Evolutionary conservation across 1,140 invertebrate species (phyloP).

Genomic region (Pseudobourletiella spinata): DNA sequence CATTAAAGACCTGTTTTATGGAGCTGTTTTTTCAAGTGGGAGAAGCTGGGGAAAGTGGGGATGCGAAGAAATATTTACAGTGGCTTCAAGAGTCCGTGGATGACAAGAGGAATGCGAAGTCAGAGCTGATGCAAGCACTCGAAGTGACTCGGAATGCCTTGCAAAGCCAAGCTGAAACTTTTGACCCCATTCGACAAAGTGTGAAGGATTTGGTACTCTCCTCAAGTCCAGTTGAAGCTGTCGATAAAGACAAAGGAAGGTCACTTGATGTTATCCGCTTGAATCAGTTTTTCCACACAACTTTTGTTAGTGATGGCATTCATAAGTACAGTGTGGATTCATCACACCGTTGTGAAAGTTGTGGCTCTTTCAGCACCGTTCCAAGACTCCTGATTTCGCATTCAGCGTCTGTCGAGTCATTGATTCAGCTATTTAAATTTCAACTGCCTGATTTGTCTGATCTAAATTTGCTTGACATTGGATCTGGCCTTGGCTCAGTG

Average conservation of each 20-base stretch:
- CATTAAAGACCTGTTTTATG: neutral
- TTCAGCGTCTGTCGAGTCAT: conserved; percentile 2
- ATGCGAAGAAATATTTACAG: neutral
- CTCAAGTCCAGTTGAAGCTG: neutral
- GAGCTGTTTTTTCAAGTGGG: neutral
- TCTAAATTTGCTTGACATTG: conserved; percentile 3
- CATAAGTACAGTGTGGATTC: neutral
- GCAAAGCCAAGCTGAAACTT: neutral
- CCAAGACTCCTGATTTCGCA: neutral
- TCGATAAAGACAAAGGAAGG: too few relatives aligned
- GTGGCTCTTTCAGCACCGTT: neutral
- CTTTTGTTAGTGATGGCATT: neutral
- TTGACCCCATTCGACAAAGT: neutral
- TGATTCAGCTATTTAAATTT: conserved; percentile 8
- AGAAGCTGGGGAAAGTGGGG: neutral
- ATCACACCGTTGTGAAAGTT: neutral
- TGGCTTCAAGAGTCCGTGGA: neutral
- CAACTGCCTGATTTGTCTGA: neutral
- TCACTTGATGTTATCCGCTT: neutral
- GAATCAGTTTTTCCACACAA: neutral
- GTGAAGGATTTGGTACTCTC: neutral
- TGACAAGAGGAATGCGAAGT: neutral
- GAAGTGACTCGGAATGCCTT: neutral
- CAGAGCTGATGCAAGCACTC: neutral
- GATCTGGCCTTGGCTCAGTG: conserved; percentile 2